Evolutionary conservation across 2,113 vertebrate genomes (phyloP), one percentile per base, ranked within the genome.

Genomic region (Sciurus niger): DNA sequence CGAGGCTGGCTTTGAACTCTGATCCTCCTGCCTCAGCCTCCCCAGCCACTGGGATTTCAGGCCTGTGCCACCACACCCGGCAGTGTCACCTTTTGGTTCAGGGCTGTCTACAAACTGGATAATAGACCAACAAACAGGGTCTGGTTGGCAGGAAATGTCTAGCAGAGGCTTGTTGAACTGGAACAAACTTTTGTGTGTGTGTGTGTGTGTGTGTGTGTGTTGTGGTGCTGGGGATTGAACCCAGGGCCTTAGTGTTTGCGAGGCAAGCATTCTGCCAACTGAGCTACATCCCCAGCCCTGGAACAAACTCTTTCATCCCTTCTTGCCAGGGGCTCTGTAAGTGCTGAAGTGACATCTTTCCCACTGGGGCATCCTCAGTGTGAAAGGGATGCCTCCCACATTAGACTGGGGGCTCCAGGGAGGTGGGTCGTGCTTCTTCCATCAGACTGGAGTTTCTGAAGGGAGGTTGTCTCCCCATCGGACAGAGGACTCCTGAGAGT

Each of bases 331-430:
- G 25, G 24, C 48, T 60, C 22, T 20, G n/a, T 68, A 40, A 73
- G 74, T 85, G 93, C 58, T 95, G 74, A 93, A 48, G 72, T 92
- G 86, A 74, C 68, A 46, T 93, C 70, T 70, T 90, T 89, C 63
- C 83, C 90, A 28, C 46, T 67, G 55, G 55, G 58, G 87, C 79
- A 55, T 68, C 60, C 84, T 95, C 74, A 60, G 68, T 40, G 46
- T 60, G 48, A 46, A 85, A 94, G 76, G 4, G 48, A 30, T 32
- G 34, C 51, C 76, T 92, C 79, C 79, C 46, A 53, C n/a, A 20
- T 68, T 53, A 89, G 95, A 10, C 78, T 46, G 63, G 37, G 20
- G 2, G 34, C 30, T 48, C 22, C 17, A 34, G 70, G 0, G 4
- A 11, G 2, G 55, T 53, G 20, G 60, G 10, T 22, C 63, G 1